A percentile compares a stretch with the other conserved stretches of the same genome.
Evolutionary conservation across 2,888 invertebrate genomes (phyloP).

Genomic region (Lucinisca nassula): DNA sequence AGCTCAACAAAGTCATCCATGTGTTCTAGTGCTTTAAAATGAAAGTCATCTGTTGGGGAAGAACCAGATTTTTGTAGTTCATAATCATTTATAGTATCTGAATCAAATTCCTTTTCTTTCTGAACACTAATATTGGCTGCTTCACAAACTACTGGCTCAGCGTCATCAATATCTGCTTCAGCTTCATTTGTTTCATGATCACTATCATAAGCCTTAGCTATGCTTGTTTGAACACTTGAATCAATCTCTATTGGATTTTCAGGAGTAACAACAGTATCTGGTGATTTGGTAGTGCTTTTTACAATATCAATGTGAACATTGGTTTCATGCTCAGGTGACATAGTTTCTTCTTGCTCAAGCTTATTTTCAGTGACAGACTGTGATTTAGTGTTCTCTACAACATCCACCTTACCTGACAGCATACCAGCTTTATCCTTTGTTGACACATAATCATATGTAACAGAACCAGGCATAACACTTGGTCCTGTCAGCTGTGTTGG

Average conservation of each 20-base stretch:
- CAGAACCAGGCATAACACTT: conserved; percentile 62
- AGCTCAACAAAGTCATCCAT: not conserved
- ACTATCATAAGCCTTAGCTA: not conserved
- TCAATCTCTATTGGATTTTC: not conserved
- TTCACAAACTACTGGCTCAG: not conserved
- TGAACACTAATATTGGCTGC: not conserved
- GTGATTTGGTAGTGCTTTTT: not conserved
- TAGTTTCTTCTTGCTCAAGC: not conserved
- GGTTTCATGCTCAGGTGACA: not conserved
- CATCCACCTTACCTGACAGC: conserved; percentile 64
- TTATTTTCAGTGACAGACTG: conserved; percentile 4
- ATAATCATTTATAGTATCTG: not conserved
- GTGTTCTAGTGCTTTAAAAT: not conserved
- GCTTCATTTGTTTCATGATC: no score
- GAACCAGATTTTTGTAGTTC: not conserved
- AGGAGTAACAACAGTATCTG: not conserved
- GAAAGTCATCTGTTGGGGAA: not conserved
- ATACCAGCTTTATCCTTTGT: conserved; percentile 33
- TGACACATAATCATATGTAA: conserved; percentile 56
- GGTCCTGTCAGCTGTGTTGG: conserved; percentile 18
- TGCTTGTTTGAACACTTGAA: not conserved
- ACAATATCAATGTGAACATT: not conserved
- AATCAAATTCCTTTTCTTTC: not conserved
- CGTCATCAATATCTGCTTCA: not conserved
- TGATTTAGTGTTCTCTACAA: conserved; percentile 51